A percentile compares a stretch with the other conserved stretches of the same genome.
Conservation (phyloP, 2,888 invertebrate species). For the Drosophila percnosoma region DNA sequence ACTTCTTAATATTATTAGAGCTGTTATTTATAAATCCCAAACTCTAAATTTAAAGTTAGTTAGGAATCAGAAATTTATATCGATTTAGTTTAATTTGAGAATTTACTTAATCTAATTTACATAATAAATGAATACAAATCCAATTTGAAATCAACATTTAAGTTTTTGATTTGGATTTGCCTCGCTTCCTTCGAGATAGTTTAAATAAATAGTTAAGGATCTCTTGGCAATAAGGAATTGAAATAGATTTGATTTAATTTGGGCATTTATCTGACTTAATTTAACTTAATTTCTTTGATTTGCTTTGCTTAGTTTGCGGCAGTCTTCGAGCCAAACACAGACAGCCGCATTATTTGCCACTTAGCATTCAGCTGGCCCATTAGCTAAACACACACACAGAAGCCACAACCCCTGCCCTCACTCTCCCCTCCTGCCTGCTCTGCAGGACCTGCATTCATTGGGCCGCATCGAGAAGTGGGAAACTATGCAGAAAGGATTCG, state of each 20-base stretch:
- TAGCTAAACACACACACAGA: conserved; percentile 29
- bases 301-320: neutral
- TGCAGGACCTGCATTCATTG: conserved; percentile 31
- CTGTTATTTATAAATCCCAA: too few species aligned
- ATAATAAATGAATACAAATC: too few species aligned
- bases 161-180: too few species aligned
- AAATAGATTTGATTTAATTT: neutral
- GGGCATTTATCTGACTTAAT: neutral
- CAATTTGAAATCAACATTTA: too few species aligned
- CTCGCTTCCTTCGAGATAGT: too few species aligned
- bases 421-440: neutral
- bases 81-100: too few species aligned
- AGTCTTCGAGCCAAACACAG: neutral
- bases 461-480: conserved; percentile 18
- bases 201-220: too few species aligned
- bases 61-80: too few species aligned
- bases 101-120: too few species aligned
- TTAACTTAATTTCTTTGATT: neutral
- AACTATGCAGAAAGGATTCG: conserved; percentile 26
- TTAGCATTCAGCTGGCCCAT: conserved; percentile 29
- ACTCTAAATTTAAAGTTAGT: too few species aligned
- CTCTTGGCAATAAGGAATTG: too few species aligned
- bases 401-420: neutral
- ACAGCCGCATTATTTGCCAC: neutral
- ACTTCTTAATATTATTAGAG: too few species aligned